phyloP scores from a whole-genome alignment of 2,797 vertebrate species.

The Chelonia mydas region DNA sequence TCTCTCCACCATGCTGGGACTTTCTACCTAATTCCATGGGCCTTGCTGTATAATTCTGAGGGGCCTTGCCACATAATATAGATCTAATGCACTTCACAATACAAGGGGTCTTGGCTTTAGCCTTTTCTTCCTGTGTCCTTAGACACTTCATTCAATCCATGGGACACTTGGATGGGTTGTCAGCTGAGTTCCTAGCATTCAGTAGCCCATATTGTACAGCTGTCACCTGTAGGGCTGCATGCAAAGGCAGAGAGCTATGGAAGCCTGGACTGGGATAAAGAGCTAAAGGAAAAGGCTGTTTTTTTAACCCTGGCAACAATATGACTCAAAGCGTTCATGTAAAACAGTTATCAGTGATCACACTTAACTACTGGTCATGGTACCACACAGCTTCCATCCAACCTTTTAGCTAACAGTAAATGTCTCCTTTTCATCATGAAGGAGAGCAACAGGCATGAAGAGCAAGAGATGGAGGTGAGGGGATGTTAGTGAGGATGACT shows the following conservation, averaged over 20 bases:
- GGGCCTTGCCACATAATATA: background rate
- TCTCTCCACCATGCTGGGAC: background rate
- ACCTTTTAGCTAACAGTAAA: conserved; percentile 53
- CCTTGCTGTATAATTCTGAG: background rate
- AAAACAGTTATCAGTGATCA: conserved; percentile 53
- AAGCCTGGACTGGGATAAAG: conserved; percentile 28
- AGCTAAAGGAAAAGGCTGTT: conserved; percentile 22
- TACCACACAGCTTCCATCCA: background rate
- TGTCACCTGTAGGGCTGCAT: background rate
- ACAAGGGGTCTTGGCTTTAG: background rate
- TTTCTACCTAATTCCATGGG: background rate
- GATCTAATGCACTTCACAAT: background rate
- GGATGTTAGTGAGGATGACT: conserved; percentile 4
- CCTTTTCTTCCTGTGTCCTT: background rate
- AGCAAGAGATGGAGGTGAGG: conserved; percentile 28
- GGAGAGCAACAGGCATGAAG: conserved; percentile 54
- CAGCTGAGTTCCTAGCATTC: conserved; percentile 45
- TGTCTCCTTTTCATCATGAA: conserved; percentile 47
- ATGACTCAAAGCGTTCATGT: conserved; percentile 27
- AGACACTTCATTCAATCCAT: conserved; percentile 21
- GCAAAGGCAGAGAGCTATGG: background rate
- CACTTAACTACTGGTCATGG: conserved; percentile 43
- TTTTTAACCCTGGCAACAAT: conserved; percentile 25
- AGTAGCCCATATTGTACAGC: conserved; percentile 14
- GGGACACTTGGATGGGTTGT: background rate